Conservation (phyloP, 2,113 vertebrate species). For the Orycteropus afer region DNA sequence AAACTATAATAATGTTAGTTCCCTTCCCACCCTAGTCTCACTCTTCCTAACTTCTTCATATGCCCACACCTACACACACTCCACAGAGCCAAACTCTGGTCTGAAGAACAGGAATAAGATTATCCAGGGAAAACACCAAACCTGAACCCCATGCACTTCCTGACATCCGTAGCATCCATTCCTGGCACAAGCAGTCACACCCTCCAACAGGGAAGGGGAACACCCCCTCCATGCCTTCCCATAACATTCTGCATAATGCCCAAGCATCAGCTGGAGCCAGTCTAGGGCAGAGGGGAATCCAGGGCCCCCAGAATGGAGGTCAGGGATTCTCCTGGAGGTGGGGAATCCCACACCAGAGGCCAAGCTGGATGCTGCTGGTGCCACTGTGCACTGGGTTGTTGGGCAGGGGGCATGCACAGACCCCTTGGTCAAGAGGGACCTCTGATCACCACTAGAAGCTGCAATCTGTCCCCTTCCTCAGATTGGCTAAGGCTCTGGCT, state of each 20-base stretch:
- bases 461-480: background rate
- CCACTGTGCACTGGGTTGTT: background rate
- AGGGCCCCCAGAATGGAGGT: background rate
- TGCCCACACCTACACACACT: background rate
- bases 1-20: background rate
- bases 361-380: background rate
- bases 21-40: constrained; percentile 23
- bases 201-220: background rate
- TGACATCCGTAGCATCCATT: background rate
- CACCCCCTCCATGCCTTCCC: background rate
- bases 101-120: background rate
- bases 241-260: background rate
- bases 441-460: background rate
- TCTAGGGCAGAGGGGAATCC: background rate
- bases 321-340: background rate
- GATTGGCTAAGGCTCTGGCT: background rate
- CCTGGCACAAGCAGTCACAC: background rate
- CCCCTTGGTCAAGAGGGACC: background rate
- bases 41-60: constrained; percentile 10
- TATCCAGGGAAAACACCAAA: constrained; percentile 32
- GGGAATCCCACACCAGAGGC: background rate
- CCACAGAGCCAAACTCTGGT: background rate
- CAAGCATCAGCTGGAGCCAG: background rate
- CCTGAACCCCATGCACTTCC: constrained; percentile 27
- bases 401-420: background rate